These are phyloP conservation scores for Peromyscus polionotus DNA, from an alignment of 2,113 vertebrate genomes.

Conservation along the genomic window DNA sequence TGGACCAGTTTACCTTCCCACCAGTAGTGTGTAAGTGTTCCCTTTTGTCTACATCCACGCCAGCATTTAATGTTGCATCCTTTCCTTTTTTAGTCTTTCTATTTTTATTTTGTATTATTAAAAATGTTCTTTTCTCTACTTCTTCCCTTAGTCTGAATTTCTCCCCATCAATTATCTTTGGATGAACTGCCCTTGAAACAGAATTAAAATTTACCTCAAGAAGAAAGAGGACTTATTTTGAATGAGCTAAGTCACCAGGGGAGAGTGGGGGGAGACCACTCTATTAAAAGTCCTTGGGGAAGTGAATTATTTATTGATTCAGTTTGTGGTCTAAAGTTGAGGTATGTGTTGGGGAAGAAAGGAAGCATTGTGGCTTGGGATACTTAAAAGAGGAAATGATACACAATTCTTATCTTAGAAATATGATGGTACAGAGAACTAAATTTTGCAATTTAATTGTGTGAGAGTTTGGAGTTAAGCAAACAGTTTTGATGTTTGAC, in stretches of 20 bases:
- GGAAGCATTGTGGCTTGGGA: not conserved
- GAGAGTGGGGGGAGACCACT: not conserved
- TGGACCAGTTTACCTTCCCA: not conserved
- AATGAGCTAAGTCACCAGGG: conserved; percentile 29
- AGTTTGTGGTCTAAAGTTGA: conserved; percentile 48
- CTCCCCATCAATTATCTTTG: conserved; percentile 17
- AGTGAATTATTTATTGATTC: conserved; percentile 67
- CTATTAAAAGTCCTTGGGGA: conserved; percentile 50
- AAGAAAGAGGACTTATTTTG: conserved; percentile 56
- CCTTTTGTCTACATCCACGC: not conserved
- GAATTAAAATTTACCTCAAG: conserved; percentile 57
- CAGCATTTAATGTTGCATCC: not conserved
- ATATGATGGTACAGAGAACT: not conserved
- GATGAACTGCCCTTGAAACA: conserved; percentile 31
- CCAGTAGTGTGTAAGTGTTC: not conserved
- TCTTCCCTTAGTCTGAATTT: not conserved
- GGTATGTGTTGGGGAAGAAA: not conserved
- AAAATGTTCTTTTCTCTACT: not conserved
- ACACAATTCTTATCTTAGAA: conserved; percentile 25
- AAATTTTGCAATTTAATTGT: not conserved
- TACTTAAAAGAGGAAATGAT: conserved; percentile 39
- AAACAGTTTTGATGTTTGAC: conserved; percentile 16
- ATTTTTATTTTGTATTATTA: not conserved
- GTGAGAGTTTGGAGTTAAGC: not conserved
- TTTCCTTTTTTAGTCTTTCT: not conserved